Base-by-base conservation (phyloP, 2,113 vertebrate genomes). In the Dissostichus mawsoni region DNA sequence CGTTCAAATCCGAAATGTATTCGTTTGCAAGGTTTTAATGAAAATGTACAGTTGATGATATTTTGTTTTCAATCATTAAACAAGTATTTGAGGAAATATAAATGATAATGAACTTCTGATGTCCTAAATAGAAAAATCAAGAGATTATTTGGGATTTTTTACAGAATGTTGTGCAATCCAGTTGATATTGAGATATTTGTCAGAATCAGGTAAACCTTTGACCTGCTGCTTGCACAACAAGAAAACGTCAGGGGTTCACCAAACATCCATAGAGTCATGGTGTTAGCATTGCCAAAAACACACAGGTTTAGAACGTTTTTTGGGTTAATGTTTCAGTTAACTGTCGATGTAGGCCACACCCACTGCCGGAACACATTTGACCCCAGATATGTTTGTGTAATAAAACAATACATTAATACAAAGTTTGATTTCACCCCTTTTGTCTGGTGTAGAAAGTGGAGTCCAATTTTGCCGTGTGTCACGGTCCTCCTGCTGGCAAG, bases 401-500 rank as follows among this genome's bases (percentile, higher is more conserved):
- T 17, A 45, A 25, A 29, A n/a, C 44, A 16, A 69, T 17, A 17
- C 20, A 68, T 18, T 45, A 44, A 23, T 44, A 3, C 13, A 2
- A 57, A 11, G 17, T 57, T 16, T 13, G 0, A 58, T 74, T 33
- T 58, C n/a, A 1, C 74, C 11, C 79, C 44, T 75, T 45, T 63
- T 3, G 29, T 76, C n/a, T 63, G 57, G 1, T 69, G 48, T 69
- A 90, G 89, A 88, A 75, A 78, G 81, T 82, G 25, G 62, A 84
- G 36, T 86, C 82, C 0, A 57, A 65, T 67, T 36, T 58, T 5
- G 36, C 71, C 23, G 61, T 72, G 53, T 78, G 81, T 41, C 53
- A 65, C 25, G 79, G 75, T 57, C 74, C 80, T 47, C 86, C 87
- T 69, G 71, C 85, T 65, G 87, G 73, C 18, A 91, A 91, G 64